These are phyloP conservation scores for Solea solea DNA, from an alignment of 2,113 vertebrate species.

Conservation along the genomic window DNA sequence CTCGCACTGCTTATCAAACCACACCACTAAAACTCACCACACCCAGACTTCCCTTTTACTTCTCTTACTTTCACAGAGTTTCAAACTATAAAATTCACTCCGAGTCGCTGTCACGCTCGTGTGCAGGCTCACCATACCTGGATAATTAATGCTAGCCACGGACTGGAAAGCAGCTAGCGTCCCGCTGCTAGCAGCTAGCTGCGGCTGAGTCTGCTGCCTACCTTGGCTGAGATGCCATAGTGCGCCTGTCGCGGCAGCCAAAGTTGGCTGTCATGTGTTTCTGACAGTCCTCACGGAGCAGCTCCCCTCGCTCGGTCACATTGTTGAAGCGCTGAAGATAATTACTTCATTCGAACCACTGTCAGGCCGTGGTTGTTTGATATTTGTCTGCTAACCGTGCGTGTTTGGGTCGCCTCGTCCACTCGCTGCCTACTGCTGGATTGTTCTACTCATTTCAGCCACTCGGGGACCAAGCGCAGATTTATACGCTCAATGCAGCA, in stretches of 20 bases:
- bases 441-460: slow-evolving; percentile 60
- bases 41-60: accelerated
- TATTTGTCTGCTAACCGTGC: slow-evolving; percentile 55
- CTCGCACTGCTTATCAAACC: background rate
- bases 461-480: slow-evolving; percentile 46
- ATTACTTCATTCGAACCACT: slow-evolving; percentile 24
- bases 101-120: background rate
- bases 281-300: slow-evolving; percentile 49
- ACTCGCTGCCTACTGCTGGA: slow-evolving; percentile 53
- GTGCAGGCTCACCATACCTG: background rate
- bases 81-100: background rate
- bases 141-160: slow-evolving; percentile 7
- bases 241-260: slow-evolving; percentile 62
- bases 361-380: slow-evolving; percentile 44
- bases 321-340: slow-evolving; percentile 42
- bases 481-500: slow-evolving; percentile 29
- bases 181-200: slow-evolving; percentile 57
- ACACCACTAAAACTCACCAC: background rate
- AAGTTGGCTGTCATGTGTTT: slow-evolving; percentile 75
- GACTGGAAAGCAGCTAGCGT: slow-evolving; percentile 29
- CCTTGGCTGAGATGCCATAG: slow-evolving; percentile 82
- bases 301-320: slow-evolving; percentile 61
- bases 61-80: slow-evolving; percentile 1
- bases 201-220: slow-evolving; percentile 58
- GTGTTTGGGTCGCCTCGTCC: slow-evolving; percentile 43